These are phyloP conservation scores for Lycorma delicatula DNA, from an alignment of 1,140 invertebrate genomes.

Conservation along the genomic window DNA sequence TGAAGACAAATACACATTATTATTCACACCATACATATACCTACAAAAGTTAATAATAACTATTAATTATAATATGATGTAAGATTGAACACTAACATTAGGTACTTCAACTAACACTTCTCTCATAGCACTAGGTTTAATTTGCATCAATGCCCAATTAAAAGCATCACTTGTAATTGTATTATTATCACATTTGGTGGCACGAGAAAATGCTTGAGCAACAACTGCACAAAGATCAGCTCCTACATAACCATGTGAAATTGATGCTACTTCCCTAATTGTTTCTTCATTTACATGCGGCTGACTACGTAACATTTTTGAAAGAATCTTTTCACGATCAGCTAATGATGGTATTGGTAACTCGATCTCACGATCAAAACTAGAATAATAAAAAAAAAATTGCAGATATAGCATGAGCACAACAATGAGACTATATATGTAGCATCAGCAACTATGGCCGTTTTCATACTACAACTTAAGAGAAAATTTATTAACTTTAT, in stretches of 20 bases:
- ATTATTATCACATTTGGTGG: conserved; percentile 20
- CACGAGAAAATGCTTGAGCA: conserved; percentile 54
- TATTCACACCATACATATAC: too few relatives aligned
- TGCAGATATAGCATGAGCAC: background rate
- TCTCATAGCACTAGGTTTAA: conserved; percentile 84
- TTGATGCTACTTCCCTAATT: conserved; percentile 57
- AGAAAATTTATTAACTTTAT: background rate
- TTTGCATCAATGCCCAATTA: conserved; percentile 51
- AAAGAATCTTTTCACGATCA: conserved; percentile 56
- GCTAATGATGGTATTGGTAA: conserved; percentile 63
- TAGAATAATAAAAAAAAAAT: conserved; percentile 19
- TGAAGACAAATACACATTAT: too few relatives aligned
- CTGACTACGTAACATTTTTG: conserved; percentile 47
- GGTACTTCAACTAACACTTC: conserved; percentile 76
- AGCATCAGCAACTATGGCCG: background rate
- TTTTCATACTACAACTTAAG: background rate
- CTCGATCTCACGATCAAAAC: conserved; percentile 80
- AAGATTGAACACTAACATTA: conserved; percentile 48
- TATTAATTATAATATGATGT: too few relatives aligned
- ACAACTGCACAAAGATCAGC: conserved; percentile 69
- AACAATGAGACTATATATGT: background rate
- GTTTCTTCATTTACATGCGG: conserved; percentile 41
- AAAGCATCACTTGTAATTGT: conserved; percentile 44
- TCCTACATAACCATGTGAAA: conserved; percentile 87
- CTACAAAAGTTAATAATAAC: too few relatives aligned